Conservation (phyloP, 1,140 invertebrate species). For the Galleria mellonella region DNA sequence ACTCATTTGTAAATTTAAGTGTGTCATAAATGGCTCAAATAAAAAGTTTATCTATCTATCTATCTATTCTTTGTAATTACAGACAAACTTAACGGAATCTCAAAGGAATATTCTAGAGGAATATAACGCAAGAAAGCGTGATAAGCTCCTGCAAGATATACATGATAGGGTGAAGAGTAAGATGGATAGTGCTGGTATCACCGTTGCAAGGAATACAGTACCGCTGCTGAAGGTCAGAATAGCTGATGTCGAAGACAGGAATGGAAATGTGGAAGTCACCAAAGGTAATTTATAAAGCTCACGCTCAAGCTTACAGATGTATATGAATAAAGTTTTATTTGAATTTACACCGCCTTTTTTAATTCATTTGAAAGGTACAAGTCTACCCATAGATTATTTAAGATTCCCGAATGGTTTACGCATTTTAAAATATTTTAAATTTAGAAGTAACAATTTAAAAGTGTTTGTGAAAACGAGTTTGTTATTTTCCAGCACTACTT, state of each 20-base stretch:
- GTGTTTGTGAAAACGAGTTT: conserved; percentile 52
- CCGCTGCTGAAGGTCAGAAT: conserved; percentile 41
- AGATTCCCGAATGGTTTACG: too few relatives aligned
- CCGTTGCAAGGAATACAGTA: conserved; percentile 38
- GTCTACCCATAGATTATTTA: too few relatives aligned
- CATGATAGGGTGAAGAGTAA: conserved; percentile 42
- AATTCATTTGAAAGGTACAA: too few relatives aligned
- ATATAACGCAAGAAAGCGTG: conserved; percentile 38
- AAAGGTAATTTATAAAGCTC: conserved; percentile 39
- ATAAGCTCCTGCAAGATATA: conserved; percentile 42
- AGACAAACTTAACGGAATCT: conserved; percentile 52
- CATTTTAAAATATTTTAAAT: too few relatives aligned
- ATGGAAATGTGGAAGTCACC: conserved; percentile 52
- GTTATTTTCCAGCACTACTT: conserved; percentile 65
- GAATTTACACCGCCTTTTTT: too few relatives aligned
- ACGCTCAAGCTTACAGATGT: too few relatives aligned
- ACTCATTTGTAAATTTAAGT: too few relatives aligned
- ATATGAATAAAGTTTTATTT: too few relatives aligned
- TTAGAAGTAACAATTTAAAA: too few relatives aligned
- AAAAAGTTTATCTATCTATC: too few relatives aligned
- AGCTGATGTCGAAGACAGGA: conserved; percentile 33
- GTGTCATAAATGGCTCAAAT: too few relatives aligned
- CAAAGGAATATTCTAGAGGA: conserved; percentile 48
- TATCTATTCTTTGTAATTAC: too few relatives aligned
- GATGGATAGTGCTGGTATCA: conserved; percentile 36